A percentile compares a stretch with the other conserved stretches of the same genome.
Evolutionary conservation across 1,140 invertebrate genomes (phyloP).

Genomic region (Meteorus sp.): DNA sequence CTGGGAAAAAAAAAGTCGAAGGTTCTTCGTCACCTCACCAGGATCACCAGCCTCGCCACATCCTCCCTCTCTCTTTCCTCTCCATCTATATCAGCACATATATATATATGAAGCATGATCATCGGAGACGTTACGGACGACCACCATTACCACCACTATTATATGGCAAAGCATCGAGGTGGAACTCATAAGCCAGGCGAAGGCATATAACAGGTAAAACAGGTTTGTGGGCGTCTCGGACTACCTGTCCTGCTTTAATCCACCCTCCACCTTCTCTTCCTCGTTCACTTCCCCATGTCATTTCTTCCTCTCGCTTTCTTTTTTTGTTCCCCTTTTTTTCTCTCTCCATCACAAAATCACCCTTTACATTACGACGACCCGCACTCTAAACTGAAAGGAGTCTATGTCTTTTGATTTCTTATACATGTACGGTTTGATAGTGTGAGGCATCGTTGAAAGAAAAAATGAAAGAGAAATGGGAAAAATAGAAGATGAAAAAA

Average conservation of each 20-base stretch:
- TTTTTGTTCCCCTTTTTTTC: slow-evolving; percentile 12
- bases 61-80: slow-evolving; percentile 21
- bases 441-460: no score
- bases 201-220: slow-evolving; percentile 55
- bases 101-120: no score
- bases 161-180: slow-evolving; percentile 16
- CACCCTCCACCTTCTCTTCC: slow-evolving; percentile 25
- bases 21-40: slow-evolving; percentile 16
- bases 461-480: no score
- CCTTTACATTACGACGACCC: background rate
- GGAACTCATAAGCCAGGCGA: slow-evolving; percentile 28
- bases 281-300: slow-evolving; percentile 20
- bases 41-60: slow-evolving; percentile 24
- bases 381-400: no score
- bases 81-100: no score
- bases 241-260: slow-evolving; percentile 51
- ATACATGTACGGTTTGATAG: no score
- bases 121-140: slow-evolving; percentile 27
- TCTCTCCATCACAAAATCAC: background rate
- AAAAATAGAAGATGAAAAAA: no score
- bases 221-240: slow-evolving; percentile 56
- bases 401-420: no score
- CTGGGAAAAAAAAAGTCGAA: slow-evolving; percentile 17
- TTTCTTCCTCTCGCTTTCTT: background rate
- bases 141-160: slow-evolving; percentile 25